Conservation (phyloP, 2,797 vertebrate genomes). For the Lutjanus argentimaculatus region DNA sequence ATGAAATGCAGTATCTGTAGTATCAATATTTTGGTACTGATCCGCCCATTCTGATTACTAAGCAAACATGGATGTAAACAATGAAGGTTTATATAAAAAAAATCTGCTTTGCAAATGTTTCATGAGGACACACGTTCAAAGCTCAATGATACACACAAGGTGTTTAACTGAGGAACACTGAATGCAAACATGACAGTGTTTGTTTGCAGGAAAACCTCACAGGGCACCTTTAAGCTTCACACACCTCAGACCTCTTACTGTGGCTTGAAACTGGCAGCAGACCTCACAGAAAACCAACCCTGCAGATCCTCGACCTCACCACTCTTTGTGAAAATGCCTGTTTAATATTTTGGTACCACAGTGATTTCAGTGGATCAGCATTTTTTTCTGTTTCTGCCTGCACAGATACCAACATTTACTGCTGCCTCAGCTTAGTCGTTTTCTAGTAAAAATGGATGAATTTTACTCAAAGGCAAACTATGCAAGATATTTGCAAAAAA, state of each 20-base stretch:
- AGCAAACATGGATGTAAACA: background rate
- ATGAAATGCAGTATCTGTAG: too few species aligned
- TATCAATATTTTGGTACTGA: too few species aligned
- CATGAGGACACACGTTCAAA: too few species aligned
- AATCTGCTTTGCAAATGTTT: background rate
- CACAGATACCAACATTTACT: background rate
- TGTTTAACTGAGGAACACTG: background rate
- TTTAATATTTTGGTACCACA: background rate
- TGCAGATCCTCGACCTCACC: background rate
- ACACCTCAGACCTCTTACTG: background rate
- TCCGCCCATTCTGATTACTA: too few species aligned
- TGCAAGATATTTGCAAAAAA: too few species aligned
- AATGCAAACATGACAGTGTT: background rate
- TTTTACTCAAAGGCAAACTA: background rate
- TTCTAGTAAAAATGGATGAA: background rate
- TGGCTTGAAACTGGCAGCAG: background rate
- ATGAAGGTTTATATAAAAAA: background rate
- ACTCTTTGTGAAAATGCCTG: background rate
- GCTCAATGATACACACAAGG: background rate
- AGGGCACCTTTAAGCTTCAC: background rate
- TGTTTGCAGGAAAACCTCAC: background rate
- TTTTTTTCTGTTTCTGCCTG: background rate
- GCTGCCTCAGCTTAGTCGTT: conserved; percentile 18
- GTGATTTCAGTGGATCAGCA: conserved; percentile 8
- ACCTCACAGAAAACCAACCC: background rate